Evolutionary conservation across 2,113 vertebrate species (phyloP).

Genomic region (Manacus vitellinus): DNA sequence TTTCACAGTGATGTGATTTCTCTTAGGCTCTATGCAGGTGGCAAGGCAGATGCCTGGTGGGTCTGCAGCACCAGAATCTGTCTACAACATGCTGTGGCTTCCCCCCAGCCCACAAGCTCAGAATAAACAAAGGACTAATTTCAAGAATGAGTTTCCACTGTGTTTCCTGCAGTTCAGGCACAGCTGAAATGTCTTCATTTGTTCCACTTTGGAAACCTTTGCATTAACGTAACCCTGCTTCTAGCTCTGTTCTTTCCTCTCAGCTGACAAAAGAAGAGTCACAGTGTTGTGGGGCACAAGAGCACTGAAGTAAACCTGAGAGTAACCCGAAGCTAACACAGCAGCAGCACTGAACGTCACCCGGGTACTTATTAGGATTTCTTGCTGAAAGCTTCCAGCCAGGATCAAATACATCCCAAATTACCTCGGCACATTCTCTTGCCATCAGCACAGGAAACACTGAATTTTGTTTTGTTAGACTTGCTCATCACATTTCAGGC

Average conservation of each 20-base stretch:
- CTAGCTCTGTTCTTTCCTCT: background rate
- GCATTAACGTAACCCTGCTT: background rate
- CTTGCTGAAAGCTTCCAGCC: background rate
- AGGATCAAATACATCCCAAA: background rate
- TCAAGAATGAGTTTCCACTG: background rate
- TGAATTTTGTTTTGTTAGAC: background rate
- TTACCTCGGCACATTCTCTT: background rate
- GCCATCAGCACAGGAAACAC: background rate
- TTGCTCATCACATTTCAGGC: background rate
- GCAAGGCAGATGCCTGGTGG: background rate
- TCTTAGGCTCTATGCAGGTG: background rate
- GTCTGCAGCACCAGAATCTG: background rate
- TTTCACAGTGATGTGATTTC: background rate
- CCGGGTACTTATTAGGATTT: background rate
- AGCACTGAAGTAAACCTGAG: background rate
- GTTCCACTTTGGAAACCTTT: background rate
- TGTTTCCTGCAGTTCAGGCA: background rate
- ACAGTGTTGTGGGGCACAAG: background rate
- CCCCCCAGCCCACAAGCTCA: background rate
- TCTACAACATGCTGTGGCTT: fast-evolving
- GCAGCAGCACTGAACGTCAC: background rate
- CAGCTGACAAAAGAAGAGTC: background rate
- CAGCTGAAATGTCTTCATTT: background rate
- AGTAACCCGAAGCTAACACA: background rate
- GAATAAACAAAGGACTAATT: background rate